Base-by-base conservation (phyloP, 2,113 vertebrate genomes). In the Zosterops hypoxanthus region DNA sequence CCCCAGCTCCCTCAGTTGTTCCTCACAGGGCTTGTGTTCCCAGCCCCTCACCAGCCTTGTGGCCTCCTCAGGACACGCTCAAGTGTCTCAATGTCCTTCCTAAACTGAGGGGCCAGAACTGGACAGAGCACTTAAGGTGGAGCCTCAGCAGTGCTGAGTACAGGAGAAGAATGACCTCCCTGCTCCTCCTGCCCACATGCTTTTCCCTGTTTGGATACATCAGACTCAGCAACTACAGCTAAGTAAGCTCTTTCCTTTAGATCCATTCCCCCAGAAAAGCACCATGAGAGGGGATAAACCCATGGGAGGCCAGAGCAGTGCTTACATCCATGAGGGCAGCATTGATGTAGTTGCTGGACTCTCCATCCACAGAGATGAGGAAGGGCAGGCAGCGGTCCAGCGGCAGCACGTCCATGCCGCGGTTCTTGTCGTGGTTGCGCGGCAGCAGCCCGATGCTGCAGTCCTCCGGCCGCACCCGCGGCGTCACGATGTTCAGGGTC, bases 401-500 rank as follows among this genome's bases (percentile, higher is more conserved):
- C 10, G 99, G 99, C 26, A 99, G 97, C 55, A 99, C 99, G 6
- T 99, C 99, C 99, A 99, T 98, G 94, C 98, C 99, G 91, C 99
- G 98, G 89, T 99, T 99, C 98, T 99, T 99, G 95, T 99, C 99
- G 1, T 99, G 99, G 97, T 99, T 99, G 57, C 99, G 98, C 2
- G 99, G 99, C 68, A 99, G 96, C 46, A 99, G 98, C 15, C 99
- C 99, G 1, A 99, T 99, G 81, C 99, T 99, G 98, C 99, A 99
- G 79, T 99, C 99, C 92, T 99, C 99, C 0, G 99, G 99, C 14
- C 99, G 98, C 57, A 99, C 98, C 6, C 99, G 98, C 1, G 99
- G 99, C 2, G 99, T 99, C 97, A 99, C 99, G 13, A 99, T 99
- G 94, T 99, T 99, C 92, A 99, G 98, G 33, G 99, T 99, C 99